Evolutionary conservation across 2,113 vertebrate genomes (phyloP), one percentile per base, ranked within the genome.

Genomic region (Grus americana): DNA sequence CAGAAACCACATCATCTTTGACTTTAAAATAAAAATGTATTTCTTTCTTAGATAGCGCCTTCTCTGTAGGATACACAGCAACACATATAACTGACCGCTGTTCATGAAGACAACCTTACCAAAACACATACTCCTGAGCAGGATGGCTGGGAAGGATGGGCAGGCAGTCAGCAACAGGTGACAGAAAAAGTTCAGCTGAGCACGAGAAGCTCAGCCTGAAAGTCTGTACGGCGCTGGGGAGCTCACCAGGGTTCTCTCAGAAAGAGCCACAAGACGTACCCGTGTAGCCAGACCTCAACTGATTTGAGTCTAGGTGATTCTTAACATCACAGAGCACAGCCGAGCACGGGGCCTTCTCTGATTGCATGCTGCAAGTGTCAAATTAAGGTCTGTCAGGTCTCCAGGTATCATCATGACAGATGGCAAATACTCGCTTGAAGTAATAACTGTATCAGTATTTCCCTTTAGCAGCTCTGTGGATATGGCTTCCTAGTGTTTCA

Each of bases 381-480:
- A 71, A 91, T 67, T 84, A 84, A 84, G 13, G 59, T 80, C 73
- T 90, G 40, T 12, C 68, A 71, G 29, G 32, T 83, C 75, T 66
- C 52, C 67, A 83, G 82, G 61, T 95, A 68, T n/a, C 68, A 84
- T 10, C 27, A 27, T 29, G 57, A 72, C 65, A 89, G 68, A 88
- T 46, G 54, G 70, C 27, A 93, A 88, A 67, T 38, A 76, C 34
- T 40, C 57, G 79, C 85, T 57, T 61, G 30, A 81, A 94, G 38
- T 76, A 88, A 30, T 78, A 92, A 92, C 55, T 59, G 10, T 70
- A 88, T 46, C 63, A 86, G n/a, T 42, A 61, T 59, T 85, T 70
- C 46, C 30, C 50, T 83, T 94, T 36, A 88, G 88, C 90, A 86
- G 63, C 75, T 79, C 80, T 57, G 29, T 46, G 49, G 52, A 61